A percentile compares a stretch with the other conserved stretches of the same genome.
These are phyloP conservation scores for Nesoenas mayeri DNA, from an alignment of 2,113 vertebrate genomes.

Conservation along the genomic window DNA sequence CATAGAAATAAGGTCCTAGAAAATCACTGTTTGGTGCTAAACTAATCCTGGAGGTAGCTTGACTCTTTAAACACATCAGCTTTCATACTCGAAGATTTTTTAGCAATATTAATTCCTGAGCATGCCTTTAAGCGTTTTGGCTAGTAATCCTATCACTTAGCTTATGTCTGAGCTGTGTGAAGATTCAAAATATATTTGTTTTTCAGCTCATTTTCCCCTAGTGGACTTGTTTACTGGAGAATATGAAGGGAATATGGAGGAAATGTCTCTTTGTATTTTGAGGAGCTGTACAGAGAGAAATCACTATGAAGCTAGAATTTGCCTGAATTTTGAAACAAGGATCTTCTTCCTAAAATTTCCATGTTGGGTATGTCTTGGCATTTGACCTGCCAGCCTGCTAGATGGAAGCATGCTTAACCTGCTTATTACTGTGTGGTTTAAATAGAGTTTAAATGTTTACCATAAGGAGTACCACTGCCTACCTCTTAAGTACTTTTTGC, in stretches of 20 bases:
- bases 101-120: neutral
- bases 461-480: neutral
- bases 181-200: neutral
- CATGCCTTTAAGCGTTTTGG: neutral
- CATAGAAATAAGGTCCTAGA: neutral
- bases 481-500: neutral
- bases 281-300: neutral
- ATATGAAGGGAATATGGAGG: rapidly evolving
- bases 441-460: neutral
- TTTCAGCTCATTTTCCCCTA: neutral
- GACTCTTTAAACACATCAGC: neutral
- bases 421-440: neutral
- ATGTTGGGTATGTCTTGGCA: neutral
- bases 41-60: neutral
- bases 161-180: neutral
- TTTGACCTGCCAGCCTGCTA: neutral
- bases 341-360: neutral
- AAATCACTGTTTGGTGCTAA: neutral
- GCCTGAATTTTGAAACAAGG: neutral
- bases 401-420: neutral
- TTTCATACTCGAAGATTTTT: neutral
- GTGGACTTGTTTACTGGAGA: neutral
- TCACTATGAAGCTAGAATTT: neutral
- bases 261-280: neutral
- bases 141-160: neutral